These are phyloP conservation scores for Mycetomoellerius zeteki DNA, from an alignment of 1,140 invertebrate genomes.

Conservation along the genomic window DNA sequence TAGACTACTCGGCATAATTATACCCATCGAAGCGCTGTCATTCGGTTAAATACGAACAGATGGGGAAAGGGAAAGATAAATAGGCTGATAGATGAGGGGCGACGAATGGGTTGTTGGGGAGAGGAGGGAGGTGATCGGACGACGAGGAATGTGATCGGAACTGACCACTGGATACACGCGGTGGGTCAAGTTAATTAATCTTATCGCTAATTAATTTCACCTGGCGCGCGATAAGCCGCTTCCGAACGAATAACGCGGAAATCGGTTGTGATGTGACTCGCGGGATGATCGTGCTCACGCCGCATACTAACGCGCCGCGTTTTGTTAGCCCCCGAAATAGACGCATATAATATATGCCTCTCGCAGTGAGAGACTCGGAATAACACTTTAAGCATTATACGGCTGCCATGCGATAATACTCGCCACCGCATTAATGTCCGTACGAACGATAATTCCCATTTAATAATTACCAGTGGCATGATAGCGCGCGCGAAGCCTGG, in stretches of 20 bases:
- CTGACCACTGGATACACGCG: slow-evolving; percentile 57
- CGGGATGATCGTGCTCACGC: background rate
- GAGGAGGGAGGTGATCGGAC: slow-evolving; percentile 14
- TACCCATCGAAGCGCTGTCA: slow-evolving; percentile 59
- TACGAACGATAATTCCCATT: slow-evolving; percentile 75
- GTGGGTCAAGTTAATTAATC: slow-evolving; percentile 81
- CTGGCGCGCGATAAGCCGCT: slow-evolving; percentile 60
- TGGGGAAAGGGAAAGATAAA: slow-evolving; percentile 65
- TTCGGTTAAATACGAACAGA: slow-evolving; percentile 61
- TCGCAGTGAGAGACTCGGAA: slow-evolving; percentile 66
- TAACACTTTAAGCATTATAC: slow-evolving; percentile 74
- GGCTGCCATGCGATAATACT: slow-evolving; percentile 74
- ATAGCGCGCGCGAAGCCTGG: slow-evolving; percentile 72
- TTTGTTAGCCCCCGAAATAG: slow-evolving; percentile 47
- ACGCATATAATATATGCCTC: slow-evolving; percentile 44
- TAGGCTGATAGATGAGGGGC: slow-evolving; percentile 43
- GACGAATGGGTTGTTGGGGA: background rate
- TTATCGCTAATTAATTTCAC: slow-evolving; percentile 84
- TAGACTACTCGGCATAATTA: slow-evolving; percentile 48
- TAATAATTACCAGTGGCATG: slow-evolving; percentile 75
- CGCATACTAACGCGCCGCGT: background rate
- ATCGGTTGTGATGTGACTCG: slow-evolving; percentile 51
- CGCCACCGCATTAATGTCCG: slow-evolving; percentile 74
- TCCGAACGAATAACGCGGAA: slow-evolving; percentile 61
- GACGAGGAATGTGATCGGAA: slow-evolving; percentile 66